Evolutionary conservation across 1,140 invertebrate species (phyloP).

Genomic region (Galleria mellonella): DNA sequence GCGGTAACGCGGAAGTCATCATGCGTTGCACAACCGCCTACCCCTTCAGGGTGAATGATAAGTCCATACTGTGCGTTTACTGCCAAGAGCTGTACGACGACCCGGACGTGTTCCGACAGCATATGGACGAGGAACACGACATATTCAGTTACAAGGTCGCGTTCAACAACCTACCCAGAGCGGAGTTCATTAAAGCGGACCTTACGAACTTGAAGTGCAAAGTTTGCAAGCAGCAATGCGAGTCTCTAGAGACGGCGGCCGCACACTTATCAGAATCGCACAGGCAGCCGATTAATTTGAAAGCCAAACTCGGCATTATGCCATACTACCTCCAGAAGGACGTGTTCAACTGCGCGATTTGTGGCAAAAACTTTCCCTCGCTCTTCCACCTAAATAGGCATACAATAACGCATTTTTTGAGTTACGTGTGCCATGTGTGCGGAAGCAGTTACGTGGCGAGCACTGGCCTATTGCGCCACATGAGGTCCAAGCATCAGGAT

Average conservation of each 20-base stretch:
- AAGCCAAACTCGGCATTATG: conserved; percentile 50
- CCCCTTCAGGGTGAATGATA: conserved; percentile 60
- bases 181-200: conserved; percentile 57
- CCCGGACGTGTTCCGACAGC: conserved; percentile 38
- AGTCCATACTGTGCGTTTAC: conserved; percentile 60
- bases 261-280: conserved; percentile 35
- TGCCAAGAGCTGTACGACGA: conserved; percentile 59
- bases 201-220: conserved; percentile 45
- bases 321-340: conserved; percentile 44
- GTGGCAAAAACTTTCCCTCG: conserved; percentile 45
- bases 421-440: conserved; percentile 55
- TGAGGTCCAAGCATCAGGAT: conserved; percentile 45
- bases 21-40: conserved; percentile 51
- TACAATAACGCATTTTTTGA: conserved; percentile 55
- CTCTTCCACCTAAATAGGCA: conserved; percentile 52
- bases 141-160: conserved; percentile 45
- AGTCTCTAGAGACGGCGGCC: conserved; percentile 25
- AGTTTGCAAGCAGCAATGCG: conserved; percentile 25
- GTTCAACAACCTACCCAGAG: conserved; percentile 50
- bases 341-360: conserved; percentile 40
- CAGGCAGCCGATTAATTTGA: conserved; percentile 24
- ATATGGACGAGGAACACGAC: conserved; percentile 51
- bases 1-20: conserved; percentile 50
- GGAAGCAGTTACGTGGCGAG: conserved; percentile 54
- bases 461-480: conserved; percentile 43